These are phyloP conservation scores for Fragum whitleyi DNA, from an alignment of 2,888 invertebrate genomes.

Conservation along the genomic window DNA sequence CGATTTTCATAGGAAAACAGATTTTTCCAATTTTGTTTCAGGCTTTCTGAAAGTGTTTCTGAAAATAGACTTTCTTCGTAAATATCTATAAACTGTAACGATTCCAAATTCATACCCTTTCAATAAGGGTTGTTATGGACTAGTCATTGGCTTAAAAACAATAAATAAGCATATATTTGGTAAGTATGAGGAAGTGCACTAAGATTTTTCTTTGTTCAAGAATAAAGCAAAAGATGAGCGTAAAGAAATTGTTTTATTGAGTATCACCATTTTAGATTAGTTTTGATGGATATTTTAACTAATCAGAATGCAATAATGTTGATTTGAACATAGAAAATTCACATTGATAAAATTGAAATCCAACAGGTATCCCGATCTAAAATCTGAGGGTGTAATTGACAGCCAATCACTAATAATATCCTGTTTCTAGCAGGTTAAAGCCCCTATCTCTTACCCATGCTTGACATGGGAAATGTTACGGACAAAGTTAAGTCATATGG, in stretches of 20 bases:
- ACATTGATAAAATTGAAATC: neutral
- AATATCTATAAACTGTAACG: too few species aligned
- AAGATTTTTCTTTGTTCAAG: neutral
- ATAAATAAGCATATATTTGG: neutral
- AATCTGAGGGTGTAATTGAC: neutral
- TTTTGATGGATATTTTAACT: too few species aligned
- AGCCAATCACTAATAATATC: conserved; percentile 14
- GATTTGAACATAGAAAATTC: too few species aligned
- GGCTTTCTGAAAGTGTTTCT: neutral
- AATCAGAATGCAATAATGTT: too few species aligned
- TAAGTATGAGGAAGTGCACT: neutral
- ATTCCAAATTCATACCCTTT: too few species aligned
- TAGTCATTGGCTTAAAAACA: too few species aligned
- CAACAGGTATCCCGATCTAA: neutral
- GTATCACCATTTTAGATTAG: too few species aligned
- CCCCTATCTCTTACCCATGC: neutral
- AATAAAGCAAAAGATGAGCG: too few species aligned
- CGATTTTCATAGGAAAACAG: neutral
- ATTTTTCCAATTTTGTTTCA: conserved; percentile 15
- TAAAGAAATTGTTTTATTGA: too few species aligned
- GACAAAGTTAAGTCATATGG: neutral
- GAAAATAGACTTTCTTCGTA: too few species aligned
- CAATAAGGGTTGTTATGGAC: too few species aligned
- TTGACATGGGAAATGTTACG: neutral
- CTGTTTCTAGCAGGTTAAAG: conserved; percentile 11